A percentile compares a stretch with the other conserved stretches of the same genome.
These are phyloP conservation scores for Periplaneta americana DNA, from an alignment of 1,140 invertebrate genomes.

Conservation along the genomic window DNA sequence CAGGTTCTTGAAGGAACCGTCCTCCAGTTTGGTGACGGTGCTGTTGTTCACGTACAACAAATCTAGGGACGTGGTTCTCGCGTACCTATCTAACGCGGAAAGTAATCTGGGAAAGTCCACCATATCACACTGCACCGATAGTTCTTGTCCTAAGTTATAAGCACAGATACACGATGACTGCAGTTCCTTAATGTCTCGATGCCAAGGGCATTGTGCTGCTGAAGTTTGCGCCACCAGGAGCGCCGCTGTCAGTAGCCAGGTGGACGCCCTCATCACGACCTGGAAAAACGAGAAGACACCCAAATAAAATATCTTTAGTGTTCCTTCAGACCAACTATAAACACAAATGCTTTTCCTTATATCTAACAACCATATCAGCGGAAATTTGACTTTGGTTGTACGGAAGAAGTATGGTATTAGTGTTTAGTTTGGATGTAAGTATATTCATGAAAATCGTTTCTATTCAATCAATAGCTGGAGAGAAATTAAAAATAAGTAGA, in stretches of 20 bases:
- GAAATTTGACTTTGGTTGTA: too few species aligned
- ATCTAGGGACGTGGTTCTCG: conserved; percentile 61
- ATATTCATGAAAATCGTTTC: too few species aligned
- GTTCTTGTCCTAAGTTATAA: conserved; percentile 70
- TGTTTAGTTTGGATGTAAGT: too few species aligned
- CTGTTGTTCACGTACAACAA: conserved; percentile 86
- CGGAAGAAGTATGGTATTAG: too few species aligned
- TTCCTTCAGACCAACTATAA: too few species aligned
- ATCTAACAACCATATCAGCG: too few species aligned
- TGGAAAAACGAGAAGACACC: too few species aligned
- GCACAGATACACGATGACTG: conserved; percentile 86
- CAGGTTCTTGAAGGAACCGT: conserved; percentile 66
- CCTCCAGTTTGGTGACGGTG: conserved; percentile 55
- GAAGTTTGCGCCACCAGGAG: conserved; percentile 20
- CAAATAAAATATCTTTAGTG: too few species aligned
- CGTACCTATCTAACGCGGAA: conserved; percentile 62
- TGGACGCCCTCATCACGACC: background rate
- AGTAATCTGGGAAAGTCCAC: conserved; percentile 73
- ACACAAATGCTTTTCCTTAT: too few species aligned
- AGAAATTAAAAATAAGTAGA: too few species aligned
- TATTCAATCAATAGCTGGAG: too few species aligned
- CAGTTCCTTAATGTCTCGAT: conserved; percentile 39
- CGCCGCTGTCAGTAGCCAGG: conserved; percentile 26
- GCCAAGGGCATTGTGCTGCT: conserved; percentile 79
- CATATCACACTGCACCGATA: conserved; percentile 85